A percentile compares a stretch with the other conserved stretches of the same genome.
phyloP scores from a whole-genome alignment of 2,888 invertebrate species.

The Dasysyrphus albostriatus region DNA sequence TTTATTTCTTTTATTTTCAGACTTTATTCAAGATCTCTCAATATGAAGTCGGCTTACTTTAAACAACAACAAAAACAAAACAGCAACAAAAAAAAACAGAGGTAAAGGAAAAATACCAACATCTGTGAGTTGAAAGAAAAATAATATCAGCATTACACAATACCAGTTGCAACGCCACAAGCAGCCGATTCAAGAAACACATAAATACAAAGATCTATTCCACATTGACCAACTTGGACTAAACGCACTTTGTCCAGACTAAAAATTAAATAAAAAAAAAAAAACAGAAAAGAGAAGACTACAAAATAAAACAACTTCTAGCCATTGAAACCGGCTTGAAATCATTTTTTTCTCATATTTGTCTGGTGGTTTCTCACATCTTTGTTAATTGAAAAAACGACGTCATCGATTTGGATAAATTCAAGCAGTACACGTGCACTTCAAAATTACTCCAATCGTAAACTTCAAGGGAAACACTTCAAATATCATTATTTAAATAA shows the following conservation, averaged over 20 bases:
- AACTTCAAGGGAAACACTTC: neutral
- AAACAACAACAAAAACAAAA: slow-evolving; percentile 9
- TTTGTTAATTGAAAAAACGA: slow-evolving; percentile 17
- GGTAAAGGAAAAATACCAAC: slow-evolving; percentile 48
- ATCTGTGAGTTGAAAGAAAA: slow-evolving; percentile 22
- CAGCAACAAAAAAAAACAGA: neutral
- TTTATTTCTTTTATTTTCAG: slow-evolving; percentile 53
- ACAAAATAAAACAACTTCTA: slow-evolving; percentile 17
- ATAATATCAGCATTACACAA: slow-evolving; percentile 42
- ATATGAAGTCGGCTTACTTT: slow-evolving; percentile 34
- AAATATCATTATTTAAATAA: slow-evolving; percentile 20
- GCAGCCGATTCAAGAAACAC: slow-evolving; percentile 17
- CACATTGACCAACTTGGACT: slow-evolving; percentile 19
- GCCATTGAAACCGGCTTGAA: slow-evolving; percentile 31
- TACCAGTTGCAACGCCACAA: slow-evolving; percentile 32
- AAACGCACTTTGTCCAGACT: slow-evolving; percentile 34
- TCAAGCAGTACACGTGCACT: slow-evolving; percentile 11
- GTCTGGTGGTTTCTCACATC: slow-evolving; percentile 46
- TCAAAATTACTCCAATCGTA: neutral
- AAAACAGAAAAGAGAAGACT: neutral
- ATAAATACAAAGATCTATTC: slow-evolving; percentile 3
- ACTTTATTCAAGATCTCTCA: slow-evolving; percentile 42
- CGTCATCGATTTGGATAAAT: neutral
- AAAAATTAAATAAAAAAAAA: neutral
- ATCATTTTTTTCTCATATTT: slow-evolving; percentile 4